Conservation (phyloP, 2,888 invertebrate genomes). For the Agrotis ipsilon region DNA sequence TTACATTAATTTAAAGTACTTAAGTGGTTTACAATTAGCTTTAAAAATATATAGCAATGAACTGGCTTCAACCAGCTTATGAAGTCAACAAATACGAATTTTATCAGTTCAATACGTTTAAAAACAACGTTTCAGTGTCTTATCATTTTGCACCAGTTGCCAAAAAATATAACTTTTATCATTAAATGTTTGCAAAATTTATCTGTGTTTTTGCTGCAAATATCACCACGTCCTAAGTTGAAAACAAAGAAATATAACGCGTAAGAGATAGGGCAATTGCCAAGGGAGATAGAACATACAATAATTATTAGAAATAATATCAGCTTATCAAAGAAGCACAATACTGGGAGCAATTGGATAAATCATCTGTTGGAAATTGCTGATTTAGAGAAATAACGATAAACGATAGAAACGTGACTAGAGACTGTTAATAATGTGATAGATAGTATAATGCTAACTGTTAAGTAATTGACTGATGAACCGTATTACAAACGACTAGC, state of each 20-base stretch:
- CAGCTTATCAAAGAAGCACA: conserved; percentile 17
- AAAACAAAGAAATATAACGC: conserved; percentile 46
- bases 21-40: not conserved
- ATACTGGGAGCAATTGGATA: conserved; percentile 31
- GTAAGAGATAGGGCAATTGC: conserved; percentile 40
- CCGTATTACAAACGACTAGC: conserved; percentile 5
- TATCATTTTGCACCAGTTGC: conserved; percentile 47
- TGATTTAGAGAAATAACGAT: conserved; percentile 45
- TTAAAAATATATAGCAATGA: not conserved
- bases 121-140: conserved; percentile 20
- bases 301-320: conserved; percentile 24
- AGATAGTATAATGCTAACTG: conserved; percentile 19
- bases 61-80: conserved; percentile 20
- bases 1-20: not conserved
- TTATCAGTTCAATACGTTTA: conserved; percentile 36
- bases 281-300: conserved; percentile 24
- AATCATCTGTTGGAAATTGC: conserved; percentile 30
- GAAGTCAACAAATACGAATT: conserved; percentile 20
- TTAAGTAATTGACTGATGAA: conserved; percentile 8
- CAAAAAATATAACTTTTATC: conserved; percentile 36
- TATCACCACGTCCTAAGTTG: conserved; percentile 31
- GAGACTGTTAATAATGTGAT: conserved; percentile 22
- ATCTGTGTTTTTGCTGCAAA: conserved; percentile 34
- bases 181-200: conserved; percentile 33
- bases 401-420: conserved; percentile 46